phyloP scores from a whole-genome alignment of 1,140 invertebrate species.

The Eueides isabella region DNA sequence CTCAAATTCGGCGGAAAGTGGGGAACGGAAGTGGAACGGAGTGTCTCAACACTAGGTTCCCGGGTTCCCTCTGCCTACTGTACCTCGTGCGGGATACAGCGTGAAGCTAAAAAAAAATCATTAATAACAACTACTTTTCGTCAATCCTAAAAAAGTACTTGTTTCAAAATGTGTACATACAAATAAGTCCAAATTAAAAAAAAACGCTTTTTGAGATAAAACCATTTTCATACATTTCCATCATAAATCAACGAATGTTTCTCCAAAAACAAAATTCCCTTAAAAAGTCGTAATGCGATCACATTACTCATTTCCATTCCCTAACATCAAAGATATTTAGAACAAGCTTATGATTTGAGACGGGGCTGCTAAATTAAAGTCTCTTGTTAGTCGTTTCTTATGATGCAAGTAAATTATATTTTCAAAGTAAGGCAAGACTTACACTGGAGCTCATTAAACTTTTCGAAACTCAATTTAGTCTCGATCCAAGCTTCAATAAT shows the following conservation, averaged over 20 bases:
- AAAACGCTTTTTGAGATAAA: neutral
- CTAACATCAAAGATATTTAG: conserved; percentile 27
- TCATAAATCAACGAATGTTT: neutral
- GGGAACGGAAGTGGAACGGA: too few relatives aligned
- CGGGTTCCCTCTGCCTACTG: too few relatives aligned
- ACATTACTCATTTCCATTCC: conserved; percentile 20
- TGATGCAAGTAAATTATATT: conserved; percentile 41
- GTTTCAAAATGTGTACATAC: too few relatives aligned
- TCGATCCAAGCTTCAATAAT: conserved; percentile 53
- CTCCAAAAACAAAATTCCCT: conserved; percentile 4
- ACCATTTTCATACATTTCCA: neutral
- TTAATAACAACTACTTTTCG: too few relatives aligned
- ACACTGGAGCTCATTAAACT: conserved; percentile 65
- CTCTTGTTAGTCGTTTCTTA: conserved; percentile 32
- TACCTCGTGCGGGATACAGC: too few relatives aligned
- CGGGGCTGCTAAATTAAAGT: conserved; percentile 24
- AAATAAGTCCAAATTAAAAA: neutral
- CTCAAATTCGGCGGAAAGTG: too few relatives aligned
- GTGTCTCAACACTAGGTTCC: too few relatives aligned
- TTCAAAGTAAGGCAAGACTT: conserved; percentile 39
- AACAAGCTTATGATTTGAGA: conserved; percentile 28
- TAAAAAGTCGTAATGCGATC: neutral
- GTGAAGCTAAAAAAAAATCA: too few relatives aligned
- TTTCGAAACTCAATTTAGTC: conserved; percentile 51
- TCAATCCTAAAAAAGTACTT: too few relatives aligned